Conservation (phyloP, 1,140 invertebrate species). For the Bombus difficillimus region DNA sequence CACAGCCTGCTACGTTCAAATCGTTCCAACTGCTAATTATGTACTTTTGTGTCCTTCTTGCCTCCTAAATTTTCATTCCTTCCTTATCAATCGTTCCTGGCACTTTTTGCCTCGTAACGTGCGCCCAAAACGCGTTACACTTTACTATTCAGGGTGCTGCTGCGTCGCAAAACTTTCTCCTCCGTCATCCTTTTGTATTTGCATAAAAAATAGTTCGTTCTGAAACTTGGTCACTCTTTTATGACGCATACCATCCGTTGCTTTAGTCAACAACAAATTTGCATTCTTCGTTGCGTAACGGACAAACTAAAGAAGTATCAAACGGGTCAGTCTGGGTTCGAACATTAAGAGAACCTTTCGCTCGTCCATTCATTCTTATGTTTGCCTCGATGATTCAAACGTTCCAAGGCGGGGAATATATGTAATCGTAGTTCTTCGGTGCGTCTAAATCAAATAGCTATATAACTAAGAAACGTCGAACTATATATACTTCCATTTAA, state of each 20-base stretch:
- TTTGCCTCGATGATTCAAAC: no score
- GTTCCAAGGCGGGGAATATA: no score
- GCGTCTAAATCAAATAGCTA: no score
- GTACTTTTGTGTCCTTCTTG: not conserved
- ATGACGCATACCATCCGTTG: not conserved
- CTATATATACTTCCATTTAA: not conserved
- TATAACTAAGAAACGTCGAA: no score
- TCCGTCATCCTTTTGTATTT: not conserved
- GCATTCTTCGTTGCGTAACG: not conserved
- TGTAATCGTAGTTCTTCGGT: no score
- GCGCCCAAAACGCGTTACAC: no score
- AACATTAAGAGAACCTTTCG: not conserved
- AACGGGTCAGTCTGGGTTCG: not conserved
- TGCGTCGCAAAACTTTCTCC: slow-evolving; percentile 20
- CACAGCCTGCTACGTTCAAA: not conserved
- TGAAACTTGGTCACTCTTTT: not conserved
- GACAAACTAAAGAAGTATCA: not conserved
- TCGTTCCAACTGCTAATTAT: not conserved
- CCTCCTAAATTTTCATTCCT: not conserved
- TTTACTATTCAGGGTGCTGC: not conserved
- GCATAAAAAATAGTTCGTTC: not conserved
- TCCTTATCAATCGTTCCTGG: not conserved
- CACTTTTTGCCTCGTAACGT: not conserved
- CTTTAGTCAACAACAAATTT: no score
- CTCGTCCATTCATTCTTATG: no score